phyloP scores from a whole-genome alignment of 1,140 invertebrate species.

The Monomorium pharaonis region DNA sequence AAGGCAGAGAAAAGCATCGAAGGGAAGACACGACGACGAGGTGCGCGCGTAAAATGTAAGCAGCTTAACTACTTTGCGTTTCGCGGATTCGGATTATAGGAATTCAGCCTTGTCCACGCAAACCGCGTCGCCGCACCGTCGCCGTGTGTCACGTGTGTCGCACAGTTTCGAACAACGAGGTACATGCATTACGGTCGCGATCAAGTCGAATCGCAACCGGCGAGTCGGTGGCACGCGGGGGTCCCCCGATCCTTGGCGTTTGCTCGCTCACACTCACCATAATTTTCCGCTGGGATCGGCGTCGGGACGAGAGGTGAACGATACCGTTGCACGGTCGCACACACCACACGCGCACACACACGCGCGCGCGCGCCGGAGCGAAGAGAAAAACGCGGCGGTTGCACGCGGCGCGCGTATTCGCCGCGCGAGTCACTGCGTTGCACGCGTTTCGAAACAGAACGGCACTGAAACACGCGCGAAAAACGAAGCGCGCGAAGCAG shows the following conservation, averaged over 20 bases:
- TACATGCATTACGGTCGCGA: background rate
- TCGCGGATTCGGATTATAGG: background rate
- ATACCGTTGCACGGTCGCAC: constrained; percentile 40
- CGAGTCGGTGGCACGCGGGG: background rate
- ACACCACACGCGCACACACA: too few species aligned
- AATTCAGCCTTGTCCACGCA: background rate
- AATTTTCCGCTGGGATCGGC: constrained; percentile 48
- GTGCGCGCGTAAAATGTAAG: background rate
- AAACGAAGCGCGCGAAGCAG: background rate
- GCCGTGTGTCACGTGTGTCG: constrained; percentile 6
- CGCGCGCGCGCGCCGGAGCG: too few species aligned
- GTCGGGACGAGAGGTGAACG: constrained; percentile 28
- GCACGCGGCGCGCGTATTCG: constrained; percentile 1
- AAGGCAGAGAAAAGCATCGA: background rate
- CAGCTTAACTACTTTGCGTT: background rate
- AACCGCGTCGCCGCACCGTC: background rate
- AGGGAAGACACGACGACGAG: background rate
- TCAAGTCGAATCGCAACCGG: background rate
- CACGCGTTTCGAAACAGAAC: background rate
- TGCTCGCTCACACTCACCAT: constrained; percentile 54
- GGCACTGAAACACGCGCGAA: background rate
- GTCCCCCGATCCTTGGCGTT: background rate
- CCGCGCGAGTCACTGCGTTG: background rate
- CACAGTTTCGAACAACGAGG: background rate
- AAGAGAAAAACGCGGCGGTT: too few species aligned